These are phyloP conservation scores for Silurus aristotelis DNA, from an alignment of 2,797 vertebrate species.

Conservation along the genomic window DNA sequence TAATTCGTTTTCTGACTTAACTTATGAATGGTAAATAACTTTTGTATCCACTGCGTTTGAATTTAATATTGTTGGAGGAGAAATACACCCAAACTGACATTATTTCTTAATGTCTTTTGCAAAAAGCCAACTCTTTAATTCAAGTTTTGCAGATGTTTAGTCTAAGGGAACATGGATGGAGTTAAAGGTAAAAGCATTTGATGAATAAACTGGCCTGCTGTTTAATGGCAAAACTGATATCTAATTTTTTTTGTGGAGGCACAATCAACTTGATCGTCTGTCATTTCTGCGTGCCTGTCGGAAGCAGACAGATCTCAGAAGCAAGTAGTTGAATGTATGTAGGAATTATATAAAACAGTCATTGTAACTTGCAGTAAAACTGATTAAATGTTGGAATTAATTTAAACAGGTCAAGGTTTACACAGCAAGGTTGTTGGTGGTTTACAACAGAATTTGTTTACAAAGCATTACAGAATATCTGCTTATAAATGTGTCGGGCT, in stretches of 20 bases:
- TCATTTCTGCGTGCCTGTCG: neutral
- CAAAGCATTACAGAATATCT: neutral
- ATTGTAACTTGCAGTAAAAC: neutral
- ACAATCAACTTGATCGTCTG: neutral
- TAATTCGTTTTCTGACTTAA: slow-evolving; percentile 74
- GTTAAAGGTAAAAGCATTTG: slow-evolving; percentile 31
- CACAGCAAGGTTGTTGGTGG: neutral
- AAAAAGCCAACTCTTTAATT: slow-evolving; percentile 44
- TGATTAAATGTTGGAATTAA: neutral
- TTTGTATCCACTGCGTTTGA: slow-evolving; percentile 54
- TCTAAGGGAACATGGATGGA: slow-evolving; percentile 21
- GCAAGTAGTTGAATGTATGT: neutral
- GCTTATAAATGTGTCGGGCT: no score
- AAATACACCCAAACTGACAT: slow-evolving; percentile 40
- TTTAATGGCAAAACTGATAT: slow-evolving; percentile 34
- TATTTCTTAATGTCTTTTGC: slow-evolving; percentile 49
- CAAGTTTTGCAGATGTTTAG: slow-evolving; percentile 36
- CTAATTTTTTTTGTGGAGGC: slow-evolving; percentile 5
- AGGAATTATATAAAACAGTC: neutral
- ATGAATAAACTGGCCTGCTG: slow-evolving; percentile 48
- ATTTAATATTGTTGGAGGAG: slow-evolving; percentile 28
- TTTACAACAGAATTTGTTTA: neutral
- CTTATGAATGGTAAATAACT: slow-evolving; percentile 55
- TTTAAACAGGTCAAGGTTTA: neutral
- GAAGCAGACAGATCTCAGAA: neutral